These are phyloP conservation scores for Elysia crispata DNA, from an alignment of 2,888 invertebrate species.

Conservation along the genomic window DNA sequence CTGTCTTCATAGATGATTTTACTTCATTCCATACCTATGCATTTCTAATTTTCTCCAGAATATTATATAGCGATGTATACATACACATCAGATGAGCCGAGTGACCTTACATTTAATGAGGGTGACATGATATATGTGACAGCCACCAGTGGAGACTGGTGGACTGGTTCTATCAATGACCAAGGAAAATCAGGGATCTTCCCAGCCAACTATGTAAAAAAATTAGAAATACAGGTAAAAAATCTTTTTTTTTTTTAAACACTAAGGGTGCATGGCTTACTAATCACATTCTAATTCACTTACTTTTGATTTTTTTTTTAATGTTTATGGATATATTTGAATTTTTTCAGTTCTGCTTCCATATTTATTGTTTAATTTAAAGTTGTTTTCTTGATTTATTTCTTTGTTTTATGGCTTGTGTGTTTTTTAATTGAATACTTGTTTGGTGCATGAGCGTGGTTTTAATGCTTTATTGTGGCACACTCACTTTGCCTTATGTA, in stretches of 20 bases:
- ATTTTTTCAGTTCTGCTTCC: neutral
- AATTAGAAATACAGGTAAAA: conserved; percentile 70
- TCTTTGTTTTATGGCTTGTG: too few relatives aligned
- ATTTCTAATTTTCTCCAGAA: conserved; percentile 56
- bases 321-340: neutral
- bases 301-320: neutral
- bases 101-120: conserved; percentile 91
- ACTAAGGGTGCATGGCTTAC: too few relatives aligned
- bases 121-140: conserved; percentile 92
- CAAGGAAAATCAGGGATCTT: conserved; percentile 89
- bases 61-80: conserved; percentile 72
- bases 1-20: too few relatives aligned
- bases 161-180: conserved; percentile 93
- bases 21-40: too few relatives aligned
- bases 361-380: neutral
- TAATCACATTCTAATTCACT: too few relatives aligned
- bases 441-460: too few relatives aligned
- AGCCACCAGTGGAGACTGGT: conserved; percentile 97
- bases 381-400: too few relatives aligned
- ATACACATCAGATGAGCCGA: conserved; percentile 83
- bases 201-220: conserved; percentile 94
- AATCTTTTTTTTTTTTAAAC: neutral
- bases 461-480: too few relatives aligned
- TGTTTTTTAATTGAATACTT: too few relatives aligned
- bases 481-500: too few relatives aligned